Percentiles rank a stretch among this genome's conserved stretches.
These are phyloP conservation scores for Hylia prasina DNA, from an alignment of 2,113 vertebrate species.

Conservation along the genomic window DNA sequence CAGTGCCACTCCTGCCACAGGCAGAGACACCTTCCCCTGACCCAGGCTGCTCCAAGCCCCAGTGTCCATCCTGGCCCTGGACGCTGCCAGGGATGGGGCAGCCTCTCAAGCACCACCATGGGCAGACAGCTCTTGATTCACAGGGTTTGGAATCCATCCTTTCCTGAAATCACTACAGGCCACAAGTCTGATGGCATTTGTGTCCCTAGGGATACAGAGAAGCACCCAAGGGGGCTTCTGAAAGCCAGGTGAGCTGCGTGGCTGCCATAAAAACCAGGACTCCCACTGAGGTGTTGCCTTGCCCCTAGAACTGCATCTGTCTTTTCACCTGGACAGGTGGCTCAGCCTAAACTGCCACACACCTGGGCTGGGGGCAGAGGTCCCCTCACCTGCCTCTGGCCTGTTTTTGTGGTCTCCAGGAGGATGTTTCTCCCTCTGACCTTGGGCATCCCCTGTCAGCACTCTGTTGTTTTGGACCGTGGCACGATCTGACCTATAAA, in stretches of 20 bases:
- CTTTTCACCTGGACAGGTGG: neutral
- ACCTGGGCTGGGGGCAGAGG: neutral
- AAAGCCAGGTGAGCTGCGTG: neutral
- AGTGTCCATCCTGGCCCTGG: fast-evolving
- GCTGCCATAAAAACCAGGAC: neutral
- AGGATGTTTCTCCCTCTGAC: neutral
- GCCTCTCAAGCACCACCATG: neutral
- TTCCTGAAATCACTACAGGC: neutral
- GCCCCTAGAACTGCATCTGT: neutral
- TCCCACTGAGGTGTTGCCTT: neutral
- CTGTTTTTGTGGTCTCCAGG: neutral
- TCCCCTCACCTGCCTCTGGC: neutral
- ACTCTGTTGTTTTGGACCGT: neutral
- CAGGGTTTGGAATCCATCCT: neutral
- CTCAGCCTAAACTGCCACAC: neutral
- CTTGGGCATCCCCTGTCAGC: neutral
- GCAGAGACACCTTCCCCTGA: neutral
- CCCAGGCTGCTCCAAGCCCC: neutral
- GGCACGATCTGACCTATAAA: neutral
- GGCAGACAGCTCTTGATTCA: neutral
- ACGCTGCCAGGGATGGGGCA: neutral
- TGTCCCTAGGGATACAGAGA: neutral
- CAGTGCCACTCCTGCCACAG: neutral
- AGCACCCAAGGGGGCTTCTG: neutral
- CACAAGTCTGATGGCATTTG: neutral